These are phyloP conservation scores for Calvadosia cruxmelitensis DNA, from an alignment of 30 jellyfish, hydroid and myxozoan genomes.

Conservation along the genomic window DNA sequence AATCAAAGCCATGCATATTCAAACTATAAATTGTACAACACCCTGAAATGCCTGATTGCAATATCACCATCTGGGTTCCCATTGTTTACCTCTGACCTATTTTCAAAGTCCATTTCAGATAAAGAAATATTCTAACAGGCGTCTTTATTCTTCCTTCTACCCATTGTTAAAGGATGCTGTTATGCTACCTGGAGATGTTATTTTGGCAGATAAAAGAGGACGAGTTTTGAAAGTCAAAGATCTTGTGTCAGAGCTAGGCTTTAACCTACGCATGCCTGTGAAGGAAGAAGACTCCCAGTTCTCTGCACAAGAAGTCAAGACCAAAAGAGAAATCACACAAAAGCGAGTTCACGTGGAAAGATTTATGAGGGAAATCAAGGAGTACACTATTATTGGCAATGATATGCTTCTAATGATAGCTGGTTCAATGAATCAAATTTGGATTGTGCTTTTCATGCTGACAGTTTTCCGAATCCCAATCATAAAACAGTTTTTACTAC, in stretches of 20 bases:
- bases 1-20: not conserved
- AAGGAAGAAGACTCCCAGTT: not conserved
- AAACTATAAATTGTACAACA: not conserved
- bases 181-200: not conserved
- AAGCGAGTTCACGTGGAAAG: not conserved
- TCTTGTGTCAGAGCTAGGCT: not conserved
- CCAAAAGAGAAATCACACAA: not conserved
- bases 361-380: not conserved
- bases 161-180: not conserved
- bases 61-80: not conserved
- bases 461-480: not conserved
- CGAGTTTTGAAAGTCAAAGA: not conserved
- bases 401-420: not conserved
- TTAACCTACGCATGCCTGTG: not conserved
- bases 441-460: not conserved
- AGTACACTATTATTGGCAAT: not conserved
- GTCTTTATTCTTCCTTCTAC: not conserved
- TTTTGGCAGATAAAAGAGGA: not conserved
- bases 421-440: not conserved
- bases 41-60: not conserved
- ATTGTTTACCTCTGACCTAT: not conserved
- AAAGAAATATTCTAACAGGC: not conserved
- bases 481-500: not conserved
- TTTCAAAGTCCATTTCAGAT: not conserved
- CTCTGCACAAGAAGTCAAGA: not conserved